phyloP scores from a whole-genome alignment of 2,113 vertebrate genomes.

The Rutilus rutilus region DNA sequence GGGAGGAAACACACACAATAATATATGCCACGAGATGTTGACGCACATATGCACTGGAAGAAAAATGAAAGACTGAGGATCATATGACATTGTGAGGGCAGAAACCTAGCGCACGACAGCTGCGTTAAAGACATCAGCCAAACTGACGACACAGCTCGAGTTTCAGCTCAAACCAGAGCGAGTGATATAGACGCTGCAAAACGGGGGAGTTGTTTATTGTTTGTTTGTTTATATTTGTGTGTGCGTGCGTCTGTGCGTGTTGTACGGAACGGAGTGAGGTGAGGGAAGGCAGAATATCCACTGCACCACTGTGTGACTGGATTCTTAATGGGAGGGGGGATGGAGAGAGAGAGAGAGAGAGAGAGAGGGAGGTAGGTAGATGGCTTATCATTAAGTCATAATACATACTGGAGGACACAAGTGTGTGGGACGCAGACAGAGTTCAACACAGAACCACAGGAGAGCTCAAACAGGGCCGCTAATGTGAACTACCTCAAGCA shows the following conservation, averaged over 20 bases:
- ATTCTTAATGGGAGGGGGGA: conserved; percentile 75
- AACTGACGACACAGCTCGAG: neutral
- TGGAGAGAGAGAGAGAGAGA: conserved; percentile 41
- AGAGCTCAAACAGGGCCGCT: conserved; percentile 6
- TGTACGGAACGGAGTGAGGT: conserved; percentile 56
- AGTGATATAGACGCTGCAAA: neutral
- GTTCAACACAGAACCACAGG: neutral
- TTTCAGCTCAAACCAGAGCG: neutral
- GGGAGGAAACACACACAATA: neutral
- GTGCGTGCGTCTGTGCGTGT: conserved; percentile 43
- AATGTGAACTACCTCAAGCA: neutral
- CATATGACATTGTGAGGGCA: neutral
- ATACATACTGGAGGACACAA: conserved; percentile 27
- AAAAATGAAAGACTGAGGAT: neutral
- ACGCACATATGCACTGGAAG: neutral
- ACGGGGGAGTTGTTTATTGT: conserved; percentile 4
- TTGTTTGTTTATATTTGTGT: conserved; percentile 31
- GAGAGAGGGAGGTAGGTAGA: conserved; percentile 24
- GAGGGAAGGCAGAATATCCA: conserved; percentile 78
- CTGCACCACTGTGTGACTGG: conserved; percentile 85
- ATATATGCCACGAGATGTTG: neutral
- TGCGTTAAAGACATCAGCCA: neutral
- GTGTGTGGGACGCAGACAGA: conserved; percentile 22
- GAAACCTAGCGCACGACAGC: neutral
- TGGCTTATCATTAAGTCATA: conserved; percentile 31